Evolutionary conservation across 2,797 vertebrate genomes (phyloP).

Genomic region (Macroramphosus scolopax): DNA sequence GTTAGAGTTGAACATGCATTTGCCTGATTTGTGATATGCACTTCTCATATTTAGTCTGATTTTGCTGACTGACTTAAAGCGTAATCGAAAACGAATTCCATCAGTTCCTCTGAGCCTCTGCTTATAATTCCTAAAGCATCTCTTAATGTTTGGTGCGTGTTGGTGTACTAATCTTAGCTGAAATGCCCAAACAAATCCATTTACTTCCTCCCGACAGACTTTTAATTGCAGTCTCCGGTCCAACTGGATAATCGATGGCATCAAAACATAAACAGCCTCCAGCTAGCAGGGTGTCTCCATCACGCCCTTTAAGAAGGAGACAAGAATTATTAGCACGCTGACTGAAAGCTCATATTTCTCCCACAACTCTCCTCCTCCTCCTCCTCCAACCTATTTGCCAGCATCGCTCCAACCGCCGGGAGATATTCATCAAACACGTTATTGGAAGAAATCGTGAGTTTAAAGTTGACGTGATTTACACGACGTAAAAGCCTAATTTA

Average conservation of each 20-base stretch:
- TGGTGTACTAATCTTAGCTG: conserved; percentile 38
- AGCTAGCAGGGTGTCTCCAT: conserved; percentile 56
- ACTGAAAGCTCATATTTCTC: conserved; percentile 43
- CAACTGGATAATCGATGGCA: conserved; percentile 60
- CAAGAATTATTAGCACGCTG: conserved; percentile 47
- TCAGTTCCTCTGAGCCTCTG: conserved; percentile 20
- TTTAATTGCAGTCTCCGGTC: conserved; percentile 42
- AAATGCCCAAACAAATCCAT: conserved; percentile 62
- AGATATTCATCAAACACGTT: conserved; percentile 39
- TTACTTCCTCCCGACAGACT: conserved; percentile 43
- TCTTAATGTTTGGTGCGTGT: conserved; percentile 24
- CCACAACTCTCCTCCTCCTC: conserved; percentile 4
- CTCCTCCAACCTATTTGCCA: conserved; percentile 22
- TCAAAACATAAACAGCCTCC: conserved; percentile 58
- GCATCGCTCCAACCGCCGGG: conserved; percentile 12
- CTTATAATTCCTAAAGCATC: conserved; percentile 19
- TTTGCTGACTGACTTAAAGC: conserved; percentile 34
- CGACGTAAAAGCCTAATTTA: conserved; percentile 14
- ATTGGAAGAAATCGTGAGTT: conserved; percentile 27
- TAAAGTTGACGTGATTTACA: conserved; percentile 28
- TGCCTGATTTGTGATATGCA: no score
- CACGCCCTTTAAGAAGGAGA: conserved; percentile 42
- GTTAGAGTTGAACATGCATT: no score
- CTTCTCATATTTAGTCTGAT: no score
- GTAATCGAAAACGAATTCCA: conserved; percentile 64